Base-by-base conservation (phyloP, 2,113 vertebrate species). In the Spheniscus mendiculus region DNA sequence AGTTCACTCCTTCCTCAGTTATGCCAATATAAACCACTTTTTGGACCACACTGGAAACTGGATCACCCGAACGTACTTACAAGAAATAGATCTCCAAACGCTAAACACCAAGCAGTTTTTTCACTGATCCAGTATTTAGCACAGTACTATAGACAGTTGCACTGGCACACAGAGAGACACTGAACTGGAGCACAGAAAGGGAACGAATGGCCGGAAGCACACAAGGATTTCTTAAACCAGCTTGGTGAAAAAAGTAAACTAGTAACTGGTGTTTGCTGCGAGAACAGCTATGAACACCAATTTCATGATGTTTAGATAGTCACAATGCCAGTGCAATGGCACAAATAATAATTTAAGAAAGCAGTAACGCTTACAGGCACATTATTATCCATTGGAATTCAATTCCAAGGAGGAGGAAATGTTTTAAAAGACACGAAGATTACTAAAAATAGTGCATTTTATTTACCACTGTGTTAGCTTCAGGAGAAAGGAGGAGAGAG, bases 401-500 rank as follows among this genome's bases (percentile, higher is more conserved):
- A 80, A 50, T 86, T 94, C 90, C 81, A 89, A 82, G 32, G 22
- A 52, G n/a, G 32, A 83, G 17, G 73, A 90, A 78, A 61, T 69
- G 49, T 83, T 95, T 93, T 30, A 72, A 25, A 56, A 90, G 56
- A 74, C 25, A 87, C 13, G 9, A 82, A 27, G 19, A 52, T 95
- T 59, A 86, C 19, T 63, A 87, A 84, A 93, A 87, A 58, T 67
- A 85, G 62, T 86, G 73, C 72, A 93, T 73, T 91, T 96, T 90
- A 36, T 91, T 95, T 19, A 91, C n/a, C 12, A 84, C 12, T 32
- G 13, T 3, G 7, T 55, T 89, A 72, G 52, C 58, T 72, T 66
- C 23, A 76, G 40, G 40, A 70, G 52, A 93, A 58, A 56, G 22
- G 14, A 56, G 15, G 29, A 30, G 44, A 55, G 23, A 71, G 10